Percentiles rank a stretch among this genome's conserved stretches.
Conservation (phyloP, 2,888 invertebrate species). For the Sisyra nigra region DNA sequence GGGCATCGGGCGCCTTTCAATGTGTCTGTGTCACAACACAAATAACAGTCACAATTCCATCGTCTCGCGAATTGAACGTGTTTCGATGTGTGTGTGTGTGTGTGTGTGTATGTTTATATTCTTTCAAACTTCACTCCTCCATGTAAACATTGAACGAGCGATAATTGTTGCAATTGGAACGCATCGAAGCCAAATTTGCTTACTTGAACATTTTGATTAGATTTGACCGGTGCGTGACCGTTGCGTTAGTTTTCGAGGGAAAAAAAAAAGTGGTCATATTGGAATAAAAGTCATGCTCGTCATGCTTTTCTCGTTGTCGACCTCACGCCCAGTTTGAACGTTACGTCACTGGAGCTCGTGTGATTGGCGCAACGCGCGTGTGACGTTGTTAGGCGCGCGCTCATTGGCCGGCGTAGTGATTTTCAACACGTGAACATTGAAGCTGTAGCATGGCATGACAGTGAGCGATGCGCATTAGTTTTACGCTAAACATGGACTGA, state of each 20-base stretch:
- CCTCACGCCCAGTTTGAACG: constrained; percentile 17
- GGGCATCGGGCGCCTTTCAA: too few species aligned
- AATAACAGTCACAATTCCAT: too few species aligned
- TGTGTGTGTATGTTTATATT: too few species aligned
- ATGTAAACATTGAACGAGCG: too few species aligned
- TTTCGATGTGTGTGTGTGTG: too few species aligned
- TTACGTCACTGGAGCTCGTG: constrained; percentile 30
- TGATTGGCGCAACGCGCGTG: constrained; percentile 32
- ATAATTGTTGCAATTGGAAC: too few species aligned
- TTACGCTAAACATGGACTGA: constrained; percentile 20
- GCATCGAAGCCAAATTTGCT: too few species aligned
- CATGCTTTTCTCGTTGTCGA: constrained; percentile 12
- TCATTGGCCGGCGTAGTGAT: constrained; percentile 24
- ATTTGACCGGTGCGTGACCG: neutral
- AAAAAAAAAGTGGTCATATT: neutral
- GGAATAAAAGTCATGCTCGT: constrained; percentile 7
- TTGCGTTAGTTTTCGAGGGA: neutral
- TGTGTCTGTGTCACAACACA: too few species aligned
- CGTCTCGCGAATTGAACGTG: too few species aligned
- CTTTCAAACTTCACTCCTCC: too few species aligned
- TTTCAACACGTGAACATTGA: constrained; percentile 31
- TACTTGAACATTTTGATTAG: too few species aligned
- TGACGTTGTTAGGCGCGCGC: constrained; percentile 24
- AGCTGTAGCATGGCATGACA: constrained; percentile 27
- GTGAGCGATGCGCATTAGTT: constrained; percentile 28